Base-by-base conservation (phyloP, 2,888 invertebrate genomes). In the Merodon equestris region DNA sequence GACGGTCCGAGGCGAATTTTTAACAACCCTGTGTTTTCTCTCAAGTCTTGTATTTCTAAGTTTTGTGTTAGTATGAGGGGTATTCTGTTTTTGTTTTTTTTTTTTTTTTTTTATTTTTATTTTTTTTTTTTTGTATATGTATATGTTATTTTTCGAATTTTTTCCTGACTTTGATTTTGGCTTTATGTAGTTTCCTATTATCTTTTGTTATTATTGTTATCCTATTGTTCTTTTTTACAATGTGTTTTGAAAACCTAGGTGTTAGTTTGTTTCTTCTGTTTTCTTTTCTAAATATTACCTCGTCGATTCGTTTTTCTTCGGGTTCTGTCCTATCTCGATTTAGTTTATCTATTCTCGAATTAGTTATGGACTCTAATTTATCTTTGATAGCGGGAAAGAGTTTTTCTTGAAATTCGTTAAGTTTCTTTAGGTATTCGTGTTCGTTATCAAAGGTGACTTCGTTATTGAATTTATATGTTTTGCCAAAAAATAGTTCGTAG, bases 271-370 rank as follows among this genome's bases (percentile, higher is more conserved):
- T 36, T 13, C 61, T 40, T 27, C 50, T 61, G 15, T 14, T 14
- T 51, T 81, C 81, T 54, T 81, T 82, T 47, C 76, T 67, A 50
- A 45, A 58, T 42, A 82, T 36, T 15, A 45, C 34, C 9, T 81
- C 76, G 19, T 66, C 34, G 42, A 3, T 38, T 50, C 70, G 17
- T 5, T 53, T 18, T 9, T 63, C 36, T 53, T 47, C 27, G 9
- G 71, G 64, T 18, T 70, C 57, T 13, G 54, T 40, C 48, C 76
- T 72, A 17, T 42, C 40, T 44, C 50, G 27, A 44, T 81, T 82
- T 36, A 74, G 10, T 63, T 48, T 64, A 2, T 64, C 50, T 14
- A 47, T 58, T 64, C 57, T 56, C 14, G 34, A 34, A 19, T 10
- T 50, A 27, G 13, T 34, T 34, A 13, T 18, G 4, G 4, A 9